Base-by-base conservation (phyloP, 2,888 invertebrate genomes). In the Electrophaes corylata region DNA sequence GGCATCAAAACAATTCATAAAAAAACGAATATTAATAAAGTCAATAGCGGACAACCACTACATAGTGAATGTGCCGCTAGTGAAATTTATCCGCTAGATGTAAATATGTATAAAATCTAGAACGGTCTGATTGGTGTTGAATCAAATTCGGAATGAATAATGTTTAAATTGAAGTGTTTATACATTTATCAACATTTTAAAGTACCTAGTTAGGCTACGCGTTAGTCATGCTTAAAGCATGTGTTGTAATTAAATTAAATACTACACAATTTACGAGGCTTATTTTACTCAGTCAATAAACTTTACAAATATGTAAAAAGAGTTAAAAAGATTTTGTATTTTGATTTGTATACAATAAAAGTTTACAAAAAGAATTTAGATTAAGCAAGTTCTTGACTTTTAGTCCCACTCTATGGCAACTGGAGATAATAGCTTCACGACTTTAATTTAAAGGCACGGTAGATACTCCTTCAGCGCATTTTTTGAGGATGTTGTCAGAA, bases 91-190 rank as follows among this genome's bases (percentile, higher is more conserved):
- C 56, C 44, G 44, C 49, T 49, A 31, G 16, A 16, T 37, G 37
- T 20, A 12, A 16, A 12, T n/a, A 16, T 18, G 19, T 14, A 45
- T 44, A 19, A 45, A 56, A 44, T 47, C 49, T 49, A 29, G 49
- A 49, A 39, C 49, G 49, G 44, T 19, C 14, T 56, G 37, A 56
- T 44, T 49, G 44, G 31, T 49, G 55, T 49, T n/a, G 56, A 49
- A 56, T 56, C 44, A 45, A 56, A 56, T 45, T 56, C 39, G 43
- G 54, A 55, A 48, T 59, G 49, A 59, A 54, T 59, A 51, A 59
- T 59, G 59, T 47, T 50, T 59, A 43, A 46, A 51, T 46, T 37
- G 46, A 41, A 55, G 54, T 47, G 45, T 51, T 55, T 50, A 37
- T 20, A 46, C 45, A 43, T 59, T 50, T 49, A 52, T 53, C 45